Percentiles rank a stretch among this genome's conserved stretches.
Conservation (phyloP, 2,113 vertebrate species). For the Nicator chloris region DNA sequence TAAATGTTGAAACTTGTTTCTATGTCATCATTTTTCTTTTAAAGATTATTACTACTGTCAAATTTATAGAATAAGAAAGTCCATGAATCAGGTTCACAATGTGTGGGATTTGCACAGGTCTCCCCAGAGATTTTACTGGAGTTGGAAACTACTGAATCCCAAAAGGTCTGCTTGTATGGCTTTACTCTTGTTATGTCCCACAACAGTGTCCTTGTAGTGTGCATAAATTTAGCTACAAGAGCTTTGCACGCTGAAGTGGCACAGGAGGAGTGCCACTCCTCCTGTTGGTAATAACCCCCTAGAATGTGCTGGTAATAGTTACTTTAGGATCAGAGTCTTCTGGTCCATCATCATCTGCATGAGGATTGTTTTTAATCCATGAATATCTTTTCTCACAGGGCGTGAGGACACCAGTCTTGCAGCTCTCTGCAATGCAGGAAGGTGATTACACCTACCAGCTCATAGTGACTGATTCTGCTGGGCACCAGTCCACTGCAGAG, state of each 20-base stretch:
- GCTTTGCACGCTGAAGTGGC: neutral
- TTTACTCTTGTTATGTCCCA: neutral
- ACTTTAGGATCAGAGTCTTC: neutral
- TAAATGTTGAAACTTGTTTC: neutral
- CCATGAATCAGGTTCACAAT: neutral
- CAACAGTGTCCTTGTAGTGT: neutral
- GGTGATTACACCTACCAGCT: slow-evolving; percentile 98
- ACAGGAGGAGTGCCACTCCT: neutral
- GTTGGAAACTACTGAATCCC: neutral
- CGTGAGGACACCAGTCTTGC: slow-evolving; percentile 87
- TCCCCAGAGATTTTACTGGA: neutral
- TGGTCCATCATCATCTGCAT: neutral
- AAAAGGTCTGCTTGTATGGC: neutral
- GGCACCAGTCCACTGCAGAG: slow-evolving; percentile 90
- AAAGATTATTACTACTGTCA: neutral
- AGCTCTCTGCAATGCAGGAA: slow-evolving; percentile 96
- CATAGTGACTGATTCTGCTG: slow-evolving; percentile 90
- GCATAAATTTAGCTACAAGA: neutral
- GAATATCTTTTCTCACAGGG: slow-evolving; percentile 72
- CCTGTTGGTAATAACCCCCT: neutral
- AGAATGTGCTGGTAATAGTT: neutral
- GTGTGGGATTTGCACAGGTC: neutral
- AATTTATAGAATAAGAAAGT: neutral
- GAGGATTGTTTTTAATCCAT: neutral
- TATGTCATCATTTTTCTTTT: neutral